Conservation (phyloP, 2,797 vertebrate genomes). For the Lepilemur septentrionalis region DNA sequence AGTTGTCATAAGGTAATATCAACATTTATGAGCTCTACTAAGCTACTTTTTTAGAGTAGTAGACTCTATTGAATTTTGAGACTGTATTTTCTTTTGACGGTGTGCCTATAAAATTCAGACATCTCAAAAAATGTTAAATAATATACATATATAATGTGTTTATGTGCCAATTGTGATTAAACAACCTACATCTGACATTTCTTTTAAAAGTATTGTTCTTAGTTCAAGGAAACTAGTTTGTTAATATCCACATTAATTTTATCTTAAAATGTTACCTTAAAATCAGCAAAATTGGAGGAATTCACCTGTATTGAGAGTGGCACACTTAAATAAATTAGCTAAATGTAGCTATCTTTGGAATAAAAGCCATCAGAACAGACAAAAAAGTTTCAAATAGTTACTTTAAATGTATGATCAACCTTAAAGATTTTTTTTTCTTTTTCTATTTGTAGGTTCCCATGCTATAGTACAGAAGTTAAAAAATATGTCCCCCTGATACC, state of each 20-base stretch:
- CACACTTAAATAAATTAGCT: too few relatives aligned
- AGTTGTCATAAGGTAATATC: background rate
- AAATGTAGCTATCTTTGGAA: too few relatives aligned
- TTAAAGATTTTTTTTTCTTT: too few relatives aligned
- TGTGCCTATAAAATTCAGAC: background rate
- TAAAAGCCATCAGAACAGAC: too few relatives aligned
- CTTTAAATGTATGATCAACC: too few relatives aligned
- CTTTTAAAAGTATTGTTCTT: background rate
- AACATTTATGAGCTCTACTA: background rate
- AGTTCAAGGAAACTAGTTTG: background rate
- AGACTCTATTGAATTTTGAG: background rate
- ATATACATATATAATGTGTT: background rate
- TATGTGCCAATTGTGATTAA: background rate
- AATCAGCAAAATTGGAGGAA: too few relatives aligned
- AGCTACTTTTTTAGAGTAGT: background rate
- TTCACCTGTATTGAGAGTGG: too few relatives aligned
- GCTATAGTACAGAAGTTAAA: too few relatives aligned
- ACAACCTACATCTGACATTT: background rate
- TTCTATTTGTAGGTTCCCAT: too few relatives aligned
- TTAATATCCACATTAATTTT: background rate
- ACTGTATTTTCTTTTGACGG: background rate
- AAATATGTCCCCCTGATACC: too few relatives aligned
- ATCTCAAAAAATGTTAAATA: background rate
- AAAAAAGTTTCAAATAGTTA: too few relatives aligned
- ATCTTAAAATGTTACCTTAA: constrained; percentile 33